A percentile compares a stretch with the other conserved stretches of the same genome.
These are phyloP conservation scores for Jaculus jaculus DNA, from an alignment of 2,113 vertebrate species.

Conservation along the genomic window DNA sequence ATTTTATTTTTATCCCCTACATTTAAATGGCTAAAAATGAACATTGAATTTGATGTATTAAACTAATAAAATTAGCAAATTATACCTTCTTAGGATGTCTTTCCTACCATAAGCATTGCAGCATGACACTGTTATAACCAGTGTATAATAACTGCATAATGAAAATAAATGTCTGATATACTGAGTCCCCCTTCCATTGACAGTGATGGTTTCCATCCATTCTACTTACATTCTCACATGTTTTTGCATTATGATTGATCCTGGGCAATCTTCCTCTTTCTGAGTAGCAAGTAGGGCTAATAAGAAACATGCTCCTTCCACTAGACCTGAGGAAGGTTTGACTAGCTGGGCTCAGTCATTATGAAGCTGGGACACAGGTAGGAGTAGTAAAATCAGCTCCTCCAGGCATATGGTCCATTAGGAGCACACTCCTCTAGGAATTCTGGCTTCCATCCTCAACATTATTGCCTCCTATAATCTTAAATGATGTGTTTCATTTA, in stretches of 20 bases:
- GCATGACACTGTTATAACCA: neutral
- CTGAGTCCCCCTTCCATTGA: neutral
- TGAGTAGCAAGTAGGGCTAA: neutral
- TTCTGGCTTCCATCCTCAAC: neutral
- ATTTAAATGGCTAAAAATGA: neutral
- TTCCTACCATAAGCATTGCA: neutral
- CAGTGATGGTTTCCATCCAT: neutral
- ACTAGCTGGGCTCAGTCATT: neutral
- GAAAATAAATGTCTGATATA: neutral
- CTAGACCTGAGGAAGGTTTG: neutral
- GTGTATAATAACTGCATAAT: neutral
- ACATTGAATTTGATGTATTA: neutral
- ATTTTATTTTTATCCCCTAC: neutral
- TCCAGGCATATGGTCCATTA: neutral
- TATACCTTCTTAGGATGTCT: neutral
- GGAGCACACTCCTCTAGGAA: neutral
- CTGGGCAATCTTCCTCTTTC: neutral
- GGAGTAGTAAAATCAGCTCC: neutral
- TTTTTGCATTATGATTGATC: neutral
- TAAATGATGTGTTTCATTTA: constrained; percentile 22
- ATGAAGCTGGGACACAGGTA: neutral
- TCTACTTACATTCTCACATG: neutral
- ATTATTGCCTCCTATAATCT: constrained; percentile 24
- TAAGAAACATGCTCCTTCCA: neutral
- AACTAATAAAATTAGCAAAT: neutral